phyloP scores from a whole-genome alignment of 2,113 vertebrate genomes.

The Eupsittula cactorum region DNA sequence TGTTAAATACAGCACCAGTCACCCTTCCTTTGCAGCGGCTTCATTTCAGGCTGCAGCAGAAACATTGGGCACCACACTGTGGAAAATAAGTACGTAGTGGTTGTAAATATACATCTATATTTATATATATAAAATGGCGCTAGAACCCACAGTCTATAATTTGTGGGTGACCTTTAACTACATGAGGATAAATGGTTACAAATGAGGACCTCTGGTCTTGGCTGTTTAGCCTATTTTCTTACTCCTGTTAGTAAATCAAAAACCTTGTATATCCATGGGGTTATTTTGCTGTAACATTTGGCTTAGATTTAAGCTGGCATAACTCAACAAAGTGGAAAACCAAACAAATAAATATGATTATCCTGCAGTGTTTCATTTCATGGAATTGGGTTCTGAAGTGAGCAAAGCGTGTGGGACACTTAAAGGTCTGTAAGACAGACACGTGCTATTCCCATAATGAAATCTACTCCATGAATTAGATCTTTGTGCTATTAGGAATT shows the following conservation, averaged over 20 bases:
- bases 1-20: background rate
- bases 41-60: background rate
- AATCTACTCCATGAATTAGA: slow-evolving; percentile 9
- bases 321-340: slow-evolving; percentile 55
- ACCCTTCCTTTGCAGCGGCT: background rate
- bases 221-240: slow-evolving; percentile 37
- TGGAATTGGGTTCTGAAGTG: slow-evolving; percentile 13
- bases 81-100: slow-evolving; percentile 40
- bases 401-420: background rate
- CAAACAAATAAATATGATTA: slow-evolving; percentile 62
- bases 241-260: slow-evolving; percentile 53
- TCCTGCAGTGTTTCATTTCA: slow-evolving; percentile 13
- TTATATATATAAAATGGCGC: background rate
- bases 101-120: background rate
- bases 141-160: slow-evolving; percentile 46
- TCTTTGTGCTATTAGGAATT: background rate
- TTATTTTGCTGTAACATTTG: slow-evolving; percentile 59
- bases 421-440: background rate
- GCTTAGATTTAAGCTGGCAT: slow-evolving; percentile 63
- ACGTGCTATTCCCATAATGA: background rate
- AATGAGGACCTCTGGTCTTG: slow-evolving; percentile 48
- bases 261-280: slow-evolving; percentile 8
- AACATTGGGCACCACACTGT: slow-evolving; percentile 40
- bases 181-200: slow-evolving; percentile 24
- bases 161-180: slow-evolving; percentile 66